Base-by-base conservation (phyloP, 2,888 invertebrate species). In the Ichneumoninae sp. region DNA sequence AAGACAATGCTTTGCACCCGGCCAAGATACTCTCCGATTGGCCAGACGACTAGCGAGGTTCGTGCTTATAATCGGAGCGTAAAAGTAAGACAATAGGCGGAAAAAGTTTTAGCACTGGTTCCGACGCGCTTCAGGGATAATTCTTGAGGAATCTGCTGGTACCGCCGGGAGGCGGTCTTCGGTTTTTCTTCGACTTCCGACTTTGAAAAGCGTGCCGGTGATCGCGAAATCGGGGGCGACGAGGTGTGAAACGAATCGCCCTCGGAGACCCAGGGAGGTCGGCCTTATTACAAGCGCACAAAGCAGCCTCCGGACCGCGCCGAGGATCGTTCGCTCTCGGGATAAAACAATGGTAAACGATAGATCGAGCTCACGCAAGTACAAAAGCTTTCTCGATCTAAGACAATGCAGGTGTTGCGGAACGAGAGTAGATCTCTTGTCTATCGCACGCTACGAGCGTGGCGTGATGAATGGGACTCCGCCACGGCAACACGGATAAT, bases 41-140 rank as follows among this genome's bases (percentile, higher is more conserved):
- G 19, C 19, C 10, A 22, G 22, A 7, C 36, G 1, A 40, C 19
- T 40, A 4, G 47, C 66, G 10, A 33, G 65, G 26, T 36, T 68
- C 62, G 33, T 65, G 78, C 40, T 47, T 71, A 62, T 81, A 87
- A 89, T 90, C 90, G 88, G 87, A 88, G 89, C 91, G 90, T 91
- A 88, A 91, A 91, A 90, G 83, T 90, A 90, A 90, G 89, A 92
- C 91, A 91, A 92, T 91, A 89, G 90, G 87, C 89, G 89, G 91
- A 90, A 91, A 91, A 91, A 89, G 80, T 84, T 81, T 82, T 82
- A 66, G 78, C 84, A 83, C 83, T 75, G 60, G 69, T 85, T 77
- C 47, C 76, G 80, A 86, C 79, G 65, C 76, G 72, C 80, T 52
- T 72, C 70, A 70, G 62, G 75, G 69, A 57, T 74, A 72, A 80